Percentiles rank a stretch among this genome's conserved stretches.
Evolutionary conservation across 2,113 vertebrate genomes (phyloP).

Genomic region (Condylura cristata): DNA sequence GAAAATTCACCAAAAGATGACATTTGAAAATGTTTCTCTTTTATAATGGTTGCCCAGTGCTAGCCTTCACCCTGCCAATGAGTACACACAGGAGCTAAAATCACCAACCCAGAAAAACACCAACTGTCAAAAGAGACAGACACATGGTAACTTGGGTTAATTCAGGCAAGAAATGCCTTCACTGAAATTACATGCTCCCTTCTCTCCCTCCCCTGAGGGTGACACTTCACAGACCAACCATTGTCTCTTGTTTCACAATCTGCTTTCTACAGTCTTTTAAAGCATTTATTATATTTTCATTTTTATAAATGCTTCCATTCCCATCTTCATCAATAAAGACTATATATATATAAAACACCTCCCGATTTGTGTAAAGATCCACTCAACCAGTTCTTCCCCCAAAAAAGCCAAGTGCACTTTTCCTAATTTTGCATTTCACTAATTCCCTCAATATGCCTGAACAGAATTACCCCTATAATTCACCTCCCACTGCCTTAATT

Average conservation of each 20-base stretch:
- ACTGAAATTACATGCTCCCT: background rate
- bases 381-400: background rate
- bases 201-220: background rate
- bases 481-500: conserved; percentile 10
- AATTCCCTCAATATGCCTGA: conserved; percentile 15
- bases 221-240: background rate
- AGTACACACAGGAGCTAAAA: conserved; percentile 56
- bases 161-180: conserved; percentile 15
- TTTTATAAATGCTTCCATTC: conserved; percentile 29
- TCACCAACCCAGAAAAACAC: conserved; percentile 73
- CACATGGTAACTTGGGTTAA: conserved; percentile 21
- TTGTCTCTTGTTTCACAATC: background rate
- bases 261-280: background rate
- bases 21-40: conserved; percentile 68
- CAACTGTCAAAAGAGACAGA: conserved; percentile 70
- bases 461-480: conserved; percentile 34
- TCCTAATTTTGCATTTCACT: background rate
- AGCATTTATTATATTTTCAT: conserved; percentile 21
- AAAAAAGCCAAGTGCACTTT: background rate
- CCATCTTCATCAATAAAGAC: background rate
- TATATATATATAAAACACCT: background rate
- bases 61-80: conserved; percentile 54
- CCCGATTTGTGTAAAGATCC: conserved; percentile 4
- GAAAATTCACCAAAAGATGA: conserved; percentile 56
- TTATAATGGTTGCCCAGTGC: conserved; percentile 17